phyloP scores from a whole-genome alignment of 1,140 invertebrate species.

The Scaptomyza hsui region DNA sequence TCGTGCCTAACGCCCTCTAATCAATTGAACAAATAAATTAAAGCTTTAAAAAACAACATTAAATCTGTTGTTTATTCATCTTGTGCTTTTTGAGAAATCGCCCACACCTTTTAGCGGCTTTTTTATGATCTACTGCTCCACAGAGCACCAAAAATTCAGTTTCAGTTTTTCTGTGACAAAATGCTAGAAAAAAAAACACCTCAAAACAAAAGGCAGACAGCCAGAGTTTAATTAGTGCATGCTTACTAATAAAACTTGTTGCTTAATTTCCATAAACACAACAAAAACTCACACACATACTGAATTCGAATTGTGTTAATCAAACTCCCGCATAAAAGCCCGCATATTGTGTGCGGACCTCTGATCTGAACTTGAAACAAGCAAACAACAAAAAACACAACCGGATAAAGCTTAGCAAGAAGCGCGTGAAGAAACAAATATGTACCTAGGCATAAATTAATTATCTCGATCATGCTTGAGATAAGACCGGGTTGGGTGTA shows the following conservation, averaged over 20 bases:
- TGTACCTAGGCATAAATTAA: slow-evolving; percentile 44
- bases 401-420: slow-evolving; percentile 48
- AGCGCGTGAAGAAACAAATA: slow-evolving; percentile 20
- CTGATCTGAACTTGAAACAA: slow-evolving; percentile 63
- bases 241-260: slow-evolving; percentile 76
- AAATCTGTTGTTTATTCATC: slow-evolving; percentile 23
- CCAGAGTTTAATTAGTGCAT: slow-evolving; percentile 80
- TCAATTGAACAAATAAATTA: slow-evolving; percentile 75
- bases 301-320: slow-evolving; percentile 65
- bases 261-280: slow-evolving; percentile 56
- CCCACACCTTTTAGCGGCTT: slow-evolving; percentile 81
- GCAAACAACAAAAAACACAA: slow-evolving; percentile 38
- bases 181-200: slow-evolving; percentile 35
- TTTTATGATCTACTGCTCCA: slow-evolving; percentile 78
- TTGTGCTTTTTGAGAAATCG: slow-evolving; percentile 56
- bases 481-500: slow-evolving; percentile 12
- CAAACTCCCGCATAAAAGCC: slow-evolving; percentile 73
- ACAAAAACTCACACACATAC: slow-evolving; percentile 19
- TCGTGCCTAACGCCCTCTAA: slow-evolving; percentile 56
- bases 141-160: slow-evolving; percentile 63
- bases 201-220: slow-evolving; percentile 39
- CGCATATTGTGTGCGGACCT: slow-evolving; percentile 45
- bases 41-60: slow-evolving; percentile 29
- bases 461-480: slow-evolving; percentile 41
- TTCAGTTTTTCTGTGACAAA: slow-evolving; percentile 64